These are phyloP conservation scores for Axinella damicornis DNA, from an alignment of 37 sponge, comb jelly and placozoan genomes.

Conservation along the genomic window DNA sequence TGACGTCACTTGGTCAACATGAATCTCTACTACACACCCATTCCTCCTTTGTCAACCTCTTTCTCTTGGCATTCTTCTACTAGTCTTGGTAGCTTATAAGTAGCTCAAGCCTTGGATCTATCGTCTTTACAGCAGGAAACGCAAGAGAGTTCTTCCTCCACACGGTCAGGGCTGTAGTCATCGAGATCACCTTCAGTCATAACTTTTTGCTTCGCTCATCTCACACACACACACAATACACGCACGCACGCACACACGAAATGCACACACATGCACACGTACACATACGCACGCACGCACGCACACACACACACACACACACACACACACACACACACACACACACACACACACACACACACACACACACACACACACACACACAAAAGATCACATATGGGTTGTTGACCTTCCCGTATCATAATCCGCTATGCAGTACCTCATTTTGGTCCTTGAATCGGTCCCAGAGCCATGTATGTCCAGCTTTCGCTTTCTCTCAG, in stretches of 20 bases:
- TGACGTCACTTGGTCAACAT: too few species aligned
- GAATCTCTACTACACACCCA: too few species aligned
- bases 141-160: too few species aligned
- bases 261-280: too few species aligned
- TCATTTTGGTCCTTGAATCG: neutral
- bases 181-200: too few species aligned
- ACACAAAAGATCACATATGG: neutral
- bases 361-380: neutral
- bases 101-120: too few species aligned
- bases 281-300: neutral
- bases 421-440: slow-evolving; percentile 17
- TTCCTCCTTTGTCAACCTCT: too few species aligned
- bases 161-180: too few species aligned
- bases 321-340: neutral
- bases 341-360: neutral
- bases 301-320: slow-evolving; percentile 36
- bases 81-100: too few species aligned
- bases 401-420: too few species aligned
- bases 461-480: slow-evolving; percentile 65
- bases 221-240: neutral
- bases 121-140: too few species aligned
- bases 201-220: slow-evolving; percentile 49
- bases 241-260: neutral
- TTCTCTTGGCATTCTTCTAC: too few species aligned
- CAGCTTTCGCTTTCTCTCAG: slow-evolving; percentile 70